Percentiles rank a stretch among this genome's conserved stretches.
Evolutionary conservation across 2,888 invertebrate species (phyloP).

Genomic region (Atrina japonica): DNA sequence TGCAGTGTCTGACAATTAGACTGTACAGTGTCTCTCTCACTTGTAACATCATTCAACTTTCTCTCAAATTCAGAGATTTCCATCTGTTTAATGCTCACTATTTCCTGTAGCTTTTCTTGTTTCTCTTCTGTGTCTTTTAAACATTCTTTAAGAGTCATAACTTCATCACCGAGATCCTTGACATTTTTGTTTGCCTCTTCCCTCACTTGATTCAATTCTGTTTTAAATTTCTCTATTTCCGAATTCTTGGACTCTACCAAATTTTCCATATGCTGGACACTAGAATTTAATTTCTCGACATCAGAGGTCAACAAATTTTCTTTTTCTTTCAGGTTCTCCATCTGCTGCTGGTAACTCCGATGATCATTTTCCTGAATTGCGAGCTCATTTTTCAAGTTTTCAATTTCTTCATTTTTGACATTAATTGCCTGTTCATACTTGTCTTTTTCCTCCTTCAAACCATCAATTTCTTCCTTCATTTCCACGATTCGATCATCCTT

Average conservation of each 20-base stretch:
- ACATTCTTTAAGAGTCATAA: constrained; percentile 18
- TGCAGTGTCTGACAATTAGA: not conserved
- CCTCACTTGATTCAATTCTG: constrained; percentile 38
- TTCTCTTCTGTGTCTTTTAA: constrained; percentile 5
- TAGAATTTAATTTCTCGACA: not conserved
- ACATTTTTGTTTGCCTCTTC: constrained; percentile 41
- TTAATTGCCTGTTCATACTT: constrained; percentile 10
- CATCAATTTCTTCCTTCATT: constrained; percentile 20
- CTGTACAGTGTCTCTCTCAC: constrained; percentile 13
- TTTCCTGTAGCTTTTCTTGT: constrained; percentile 27
- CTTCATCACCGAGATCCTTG: constrained; percentile 18
- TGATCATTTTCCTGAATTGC: constrained; percentile 31
- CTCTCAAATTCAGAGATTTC: constrained; percentile 11
- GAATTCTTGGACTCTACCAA: constrained; percentile 16
- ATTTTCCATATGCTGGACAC: constrained; percentile 4
- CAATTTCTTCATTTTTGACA: constrained; percentile 43
- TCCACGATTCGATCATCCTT: not conserved
- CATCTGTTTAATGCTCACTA: constrained; percentile 1
- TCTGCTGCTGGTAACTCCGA: constrained; percentile 38
- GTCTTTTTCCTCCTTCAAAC: constrained; percentile 27
- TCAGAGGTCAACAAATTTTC: not conserved
- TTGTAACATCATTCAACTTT: constrained; percentile 9
- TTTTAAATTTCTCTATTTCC: constrained; percentile 21
- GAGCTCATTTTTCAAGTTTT: constrained; percentile 49
- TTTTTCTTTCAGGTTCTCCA: constrained; percentile 19